Evolutionary conservation across 2,113 vertebrate genomes (phyloP).

Genomic region (Dascyllus trimaculatus): DNA sequence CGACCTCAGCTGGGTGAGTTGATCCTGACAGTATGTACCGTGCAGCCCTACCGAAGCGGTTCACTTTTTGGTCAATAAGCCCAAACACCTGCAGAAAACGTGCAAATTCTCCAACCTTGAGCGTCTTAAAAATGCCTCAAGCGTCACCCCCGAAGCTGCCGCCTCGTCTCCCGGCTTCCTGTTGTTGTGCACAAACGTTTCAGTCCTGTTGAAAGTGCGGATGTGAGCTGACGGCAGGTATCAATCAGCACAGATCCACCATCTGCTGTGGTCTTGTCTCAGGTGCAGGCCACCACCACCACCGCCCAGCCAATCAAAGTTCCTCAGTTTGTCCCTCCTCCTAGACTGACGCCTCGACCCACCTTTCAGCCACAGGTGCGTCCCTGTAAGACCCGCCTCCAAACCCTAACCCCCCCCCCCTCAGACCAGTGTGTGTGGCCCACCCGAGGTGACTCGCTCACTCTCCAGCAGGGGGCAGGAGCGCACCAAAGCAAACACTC

Average conservation of each 20-base stretch:
- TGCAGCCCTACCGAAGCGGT: no score
- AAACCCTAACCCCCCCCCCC: constrained; percentile 69
- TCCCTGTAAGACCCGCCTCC: constrained; percentile 81
- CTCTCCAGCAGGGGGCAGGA: constrained; percentile 77
- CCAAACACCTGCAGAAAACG: no score
- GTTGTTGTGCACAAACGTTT: no score
- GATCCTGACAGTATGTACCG: no score
- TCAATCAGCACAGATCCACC: constrained; percentile 63
- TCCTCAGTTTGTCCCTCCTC: constrained; percentile 99
- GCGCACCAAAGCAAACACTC: constrained; percentile 70
- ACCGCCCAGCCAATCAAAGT: constrained; percentile 97
- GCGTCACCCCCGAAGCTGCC: constrained; percentile 33
- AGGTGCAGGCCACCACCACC: constrained; percentile 93
- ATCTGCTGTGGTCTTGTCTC: constrained; percentile 85
- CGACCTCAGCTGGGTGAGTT: no score
- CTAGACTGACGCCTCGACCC: constrained; percentile 97
- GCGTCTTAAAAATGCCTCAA: no score
- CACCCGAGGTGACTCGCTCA: constrained; percentile 60
- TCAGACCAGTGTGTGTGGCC: constrained; percentile 77
- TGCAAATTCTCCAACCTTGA: no score
- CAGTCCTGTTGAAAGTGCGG: no score
- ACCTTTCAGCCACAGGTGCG: constrained; percentile 98
- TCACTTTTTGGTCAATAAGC: no score
- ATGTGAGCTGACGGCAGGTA: no score
- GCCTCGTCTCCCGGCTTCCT: no score